phyloP scores from a whole-genome alignment of 92 coral and sea anemone species.

The Isaurus tuberculatus region DNA sequence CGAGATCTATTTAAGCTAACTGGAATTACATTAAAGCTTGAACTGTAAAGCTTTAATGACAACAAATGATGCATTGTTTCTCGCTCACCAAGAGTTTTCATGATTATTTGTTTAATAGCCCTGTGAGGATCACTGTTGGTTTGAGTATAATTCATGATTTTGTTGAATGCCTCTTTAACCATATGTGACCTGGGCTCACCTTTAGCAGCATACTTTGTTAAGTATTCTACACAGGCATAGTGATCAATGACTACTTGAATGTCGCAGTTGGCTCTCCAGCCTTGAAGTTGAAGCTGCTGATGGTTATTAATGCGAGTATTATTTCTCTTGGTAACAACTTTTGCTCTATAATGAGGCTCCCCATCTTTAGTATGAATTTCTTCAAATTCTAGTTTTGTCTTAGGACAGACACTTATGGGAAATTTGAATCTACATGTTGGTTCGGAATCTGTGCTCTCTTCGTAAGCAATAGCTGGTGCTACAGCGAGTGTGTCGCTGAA shows the following conservation, averaged over 20 bases:
- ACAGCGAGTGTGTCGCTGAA: constrained; percentile 84
- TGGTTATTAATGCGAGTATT: constrained; percentile 58
- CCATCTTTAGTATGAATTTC: constrained; percentile 44
- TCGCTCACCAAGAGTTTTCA: constrained; percentile 60
- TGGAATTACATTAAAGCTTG: constrained; percentile 56
- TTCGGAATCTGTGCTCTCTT: constrained; percentile 56
- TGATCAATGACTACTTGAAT: constrained; percentile 24
- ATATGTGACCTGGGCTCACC: constrained; percentile 56
- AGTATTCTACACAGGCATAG: constrained; percentile 58
- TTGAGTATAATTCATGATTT: constrained; percentile 40
- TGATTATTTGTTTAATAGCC: constrained; percentile 45
- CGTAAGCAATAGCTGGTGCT: constrained; percentile 77
- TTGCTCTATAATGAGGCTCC: constrained; percentile 50
- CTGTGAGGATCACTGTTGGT: constrained; percentile 34
- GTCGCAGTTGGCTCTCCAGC: constrained; percentile 38
- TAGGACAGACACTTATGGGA: constrained; percentile 42
- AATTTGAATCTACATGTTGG: constrained; percentile 50
- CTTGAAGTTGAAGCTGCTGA: constrained; percentile 59
- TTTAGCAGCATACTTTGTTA: constrained; percentile 57
- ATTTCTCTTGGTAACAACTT: constrained; percentile 45
- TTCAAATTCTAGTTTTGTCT: constrained; percentile 40
- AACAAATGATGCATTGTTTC: constrained; percentile 55
- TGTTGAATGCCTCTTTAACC: constrained; percentile 50
- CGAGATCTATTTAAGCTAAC: constrained; percentile 49
- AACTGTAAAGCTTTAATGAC: constrained; percentile 45